phyloP scores from a whole-genome alignment of 2,113 vertebrate genomes.

The Prietella phreatophila region DNA sequence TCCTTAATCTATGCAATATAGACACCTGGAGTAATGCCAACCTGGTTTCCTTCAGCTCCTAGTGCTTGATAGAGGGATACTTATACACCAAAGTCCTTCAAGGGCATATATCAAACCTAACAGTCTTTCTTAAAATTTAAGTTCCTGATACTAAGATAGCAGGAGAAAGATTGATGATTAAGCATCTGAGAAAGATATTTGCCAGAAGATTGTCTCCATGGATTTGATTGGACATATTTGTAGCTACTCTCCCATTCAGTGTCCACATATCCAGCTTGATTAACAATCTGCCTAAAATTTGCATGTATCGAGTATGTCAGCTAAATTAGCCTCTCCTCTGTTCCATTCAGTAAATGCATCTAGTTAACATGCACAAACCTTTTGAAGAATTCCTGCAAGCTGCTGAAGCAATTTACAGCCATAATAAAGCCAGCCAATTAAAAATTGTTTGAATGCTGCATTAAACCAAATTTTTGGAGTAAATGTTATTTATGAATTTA shows the following conservation, averaged over 20 bases:
- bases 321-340: conserved; percentile 71
- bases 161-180: neutral
- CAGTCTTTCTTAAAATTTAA: neutral
- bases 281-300: conserved; percentile 70
- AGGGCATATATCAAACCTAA: neutral
- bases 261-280: conserved; percentile 66
- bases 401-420: conserved; percentile 58
- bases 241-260: conserved; percentile 52
- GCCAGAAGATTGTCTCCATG: conserved; percentile 9
- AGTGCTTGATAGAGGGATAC: conserved; percentile 15
- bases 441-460: conserved; percentile 17
- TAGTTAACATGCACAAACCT: conserved; percentile 65
- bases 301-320: conserved; percentile 66
- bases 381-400: conserved; percentile 46
- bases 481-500: conserved; percentile 4
- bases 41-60: conserved; percentile 23
- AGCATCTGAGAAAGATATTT: conserved; percentile 32
- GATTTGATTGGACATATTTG: conserved; percentile 36
- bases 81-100: neutral
- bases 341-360: conserved; percentile 57
- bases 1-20: conserved; percentile 1
- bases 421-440: conserved; percentile 48
- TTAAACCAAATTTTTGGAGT: conserved; percentile 13
- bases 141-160: neutral
- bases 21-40: conserved; percentile 45